A percentile compares a stretch with the other conserved stretches of the same genome.
Conservation (phyloP, 2,888 invertebrate genomes). For the Galeruca laticollis region DNA sequence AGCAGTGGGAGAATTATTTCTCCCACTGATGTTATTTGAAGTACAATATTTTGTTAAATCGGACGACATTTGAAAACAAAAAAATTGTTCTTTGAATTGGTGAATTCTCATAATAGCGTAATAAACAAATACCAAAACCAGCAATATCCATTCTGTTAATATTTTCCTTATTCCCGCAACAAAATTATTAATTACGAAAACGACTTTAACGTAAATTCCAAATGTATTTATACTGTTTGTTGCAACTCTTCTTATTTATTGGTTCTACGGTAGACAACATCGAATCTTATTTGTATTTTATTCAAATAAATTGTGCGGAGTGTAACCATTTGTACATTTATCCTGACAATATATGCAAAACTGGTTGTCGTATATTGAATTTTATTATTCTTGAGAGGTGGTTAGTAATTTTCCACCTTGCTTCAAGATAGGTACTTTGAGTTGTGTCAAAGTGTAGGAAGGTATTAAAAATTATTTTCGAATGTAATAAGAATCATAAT, state of each 20-base stretch:
- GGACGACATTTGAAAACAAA: too few species aligned
- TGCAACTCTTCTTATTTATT: constrained; percentile 5
- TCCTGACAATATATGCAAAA: constrained; percentile 8
- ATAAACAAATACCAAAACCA: too few species aligned
- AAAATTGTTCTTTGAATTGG: too few species aligned
- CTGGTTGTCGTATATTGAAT: constrained; percentile 16
- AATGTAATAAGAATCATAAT: background rate
- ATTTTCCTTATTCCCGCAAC: too few species aligned
- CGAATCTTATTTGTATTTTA: constrained; percentile 20
- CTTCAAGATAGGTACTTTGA: background rate
- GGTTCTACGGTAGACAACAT: background rate
- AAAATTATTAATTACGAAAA: background rate
- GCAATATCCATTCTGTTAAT: too few species aligned
- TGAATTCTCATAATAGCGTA: too few species aligned
- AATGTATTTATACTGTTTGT: constrained; percentile 9
- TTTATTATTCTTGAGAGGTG: constrained; percentile 15
- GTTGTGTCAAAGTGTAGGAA: background rate
- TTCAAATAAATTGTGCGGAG: constrained; percentile 15
- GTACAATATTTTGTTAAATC: too few species aligned
- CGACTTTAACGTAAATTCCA: background rate
- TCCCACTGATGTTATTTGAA: too few species aligned
- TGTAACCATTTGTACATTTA: constrained; percentile 13
- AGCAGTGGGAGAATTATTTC: too few species aligned
- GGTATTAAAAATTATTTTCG: constrained; percentile 9
- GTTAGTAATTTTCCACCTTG: constrained; percentile 10